Conservation (phyloP, 2,113 vertebrate species). For the Hassar affinis region DNA sequence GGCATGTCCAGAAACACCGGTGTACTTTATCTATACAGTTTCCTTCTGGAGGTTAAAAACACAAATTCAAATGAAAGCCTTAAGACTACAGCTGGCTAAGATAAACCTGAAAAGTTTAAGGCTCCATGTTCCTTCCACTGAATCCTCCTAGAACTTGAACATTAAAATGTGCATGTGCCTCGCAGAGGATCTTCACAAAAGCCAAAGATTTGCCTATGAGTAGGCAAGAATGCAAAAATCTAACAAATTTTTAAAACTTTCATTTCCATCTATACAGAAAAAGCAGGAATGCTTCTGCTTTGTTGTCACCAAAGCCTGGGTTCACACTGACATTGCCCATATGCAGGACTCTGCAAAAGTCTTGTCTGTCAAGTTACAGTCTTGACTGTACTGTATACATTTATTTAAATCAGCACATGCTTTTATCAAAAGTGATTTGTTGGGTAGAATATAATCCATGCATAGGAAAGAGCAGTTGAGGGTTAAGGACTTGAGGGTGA, state of each 20-base stretch:
- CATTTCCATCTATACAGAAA: background rate
- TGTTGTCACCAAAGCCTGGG: background rate
- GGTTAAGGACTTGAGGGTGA: background rate
- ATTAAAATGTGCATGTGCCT: background rate
- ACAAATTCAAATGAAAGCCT: background rate
- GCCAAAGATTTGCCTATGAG: background rate
- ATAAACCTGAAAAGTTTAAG: background rate
- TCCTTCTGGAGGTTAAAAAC: no score
- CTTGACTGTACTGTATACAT: no score
- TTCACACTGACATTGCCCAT: background rate
- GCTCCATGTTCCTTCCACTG: background rate
- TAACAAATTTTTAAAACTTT: no score
- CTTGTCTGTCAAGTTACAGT: no score
- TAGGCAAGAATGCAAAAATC: background rate
- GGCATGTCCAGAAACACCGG: conserved; percentile 62
- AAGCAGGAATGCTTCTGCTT: background rate
- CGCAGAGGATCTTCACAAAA: background rate
- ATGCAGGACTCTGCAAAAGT: no score
- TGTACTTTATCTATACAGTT: background rate
- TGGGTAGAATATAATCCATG: background rate
- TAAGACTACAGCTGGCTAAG: background rate
- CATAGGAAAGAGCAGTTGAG: background rate
- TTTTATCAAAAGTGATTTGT: background rate
- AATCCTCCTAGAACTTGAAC: background rate
- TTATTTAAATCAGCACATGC: background rate